A percentile compares a stretch with the other conserved stretches of the same genome.
These are phyloP conservation scores for Lepus townsendii DNA, from an alignment of 2,797 vertebrate genomes.

Conservation along the genomic window DNA sequence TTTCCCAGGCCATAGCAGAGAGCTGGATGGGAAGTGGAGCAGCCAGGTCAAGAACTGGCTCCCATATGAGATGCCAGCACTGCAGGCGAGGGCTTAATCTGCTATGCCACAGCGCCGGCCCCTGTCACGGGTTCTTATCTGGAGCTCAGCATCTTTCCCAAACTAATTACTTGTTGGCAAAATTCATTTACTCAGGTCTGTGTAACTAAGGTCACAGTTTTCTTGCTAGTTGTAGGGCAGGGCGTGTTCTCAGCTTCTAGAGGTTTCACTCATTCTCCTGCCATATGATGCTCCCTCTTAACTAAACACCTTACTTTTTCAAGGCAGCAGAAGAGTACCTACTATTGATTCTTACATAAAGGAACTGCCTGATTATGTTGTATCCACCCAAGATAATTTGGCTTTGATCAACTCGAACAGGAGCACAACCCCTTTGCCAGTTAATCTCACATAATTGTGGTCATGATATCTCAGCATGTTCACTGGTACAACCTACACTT, in stretches of 20 bases:
- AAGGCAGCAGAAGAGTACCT: neutral
- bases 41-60: too few species aligned
- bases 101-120: too few species aligned
- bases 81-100: too few species aligned
- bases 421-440: neutral
- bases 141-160: neutral
- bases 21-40: too few species aligned
- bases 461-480: neutral
- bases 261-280: fast-evolving
- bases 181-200: neutral
- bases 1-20: too few species aligned
- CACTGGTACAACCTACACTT: neutral
- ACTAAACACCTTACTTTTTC: neutral
- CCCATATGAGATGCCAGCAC: too few species aligned
- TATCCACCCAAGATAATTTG: too few species aligned
- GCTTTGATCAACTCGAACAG: neutral
- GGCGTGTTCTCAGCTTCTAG: neutral
- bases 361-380: neutral
- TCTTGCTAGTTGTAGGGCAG: neutral
- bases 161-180: neutral
- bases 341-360: neutral
- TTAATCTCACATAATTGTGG: neutral
- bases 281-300: neutral
- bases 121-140: neutral
- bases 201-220: neutral